phyloP scores from a whole-genome alignment of 2,797 vertebrate genomes.

The Urocyon cinereoargenteus region DNA sequence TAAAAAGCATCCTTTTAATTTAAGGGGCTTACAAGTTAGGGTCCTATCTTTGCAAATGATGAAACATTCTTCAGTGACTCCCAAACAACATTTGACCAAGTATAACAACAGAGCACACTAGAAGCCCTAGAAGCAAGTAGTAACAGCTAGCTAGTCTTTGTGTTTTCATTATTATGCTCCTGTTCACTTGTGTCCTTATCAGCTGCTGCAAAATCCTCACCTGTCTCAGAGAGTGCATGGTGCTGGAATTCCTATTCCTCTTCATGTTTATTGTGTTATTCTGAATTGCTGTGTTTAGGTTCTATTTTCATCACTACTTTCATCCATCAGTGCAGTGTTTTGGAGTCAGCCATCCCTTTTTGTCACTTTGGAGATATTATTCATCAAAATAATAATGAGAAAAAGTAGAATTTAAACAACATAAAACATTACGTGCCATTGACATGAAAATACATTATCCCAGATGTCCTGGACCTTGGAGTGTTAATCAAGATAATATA shows the following conservation, averaged over 20 bases:
- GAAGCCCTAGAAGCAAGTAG: background rate
- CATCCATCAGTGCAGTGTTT: background rate
- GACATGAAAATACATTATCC: background rate
- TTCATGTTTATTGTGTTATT: background rate
- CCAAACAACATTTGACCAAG: background rate
- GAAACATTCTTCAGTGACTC: background rate
- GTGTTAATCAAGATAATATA: background rate
- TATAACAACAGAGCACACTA: background rate
- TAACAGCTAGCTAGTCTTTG: background rate
- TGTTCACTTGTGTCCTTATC: background rate
- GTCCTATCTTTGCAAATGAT: background rate
- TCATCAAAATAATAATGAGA: conserved; percentile 41
- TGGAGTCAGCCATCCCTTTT: background rate
- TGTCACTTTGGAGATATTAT: background rate
- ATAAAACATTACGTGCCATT: background rate
- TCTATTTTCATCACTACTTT: conserved; percentile 27
- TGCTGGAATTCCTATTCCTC: background rate
- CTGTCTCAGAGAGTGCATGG: background rate
- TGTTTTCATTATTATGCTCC: background rate
- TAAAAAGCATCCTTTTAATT: background rate
- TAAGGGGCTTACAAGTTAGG: background rate
- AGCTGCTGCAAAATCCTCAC: background rate
- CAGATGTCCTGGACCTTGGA: background rate
- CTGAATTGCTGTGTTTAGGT: background rate
- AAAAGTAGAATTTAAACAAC: conserved; percentile 23